These are phyloP conservation scores for Aphidoletes aphidimyza DNA, from an alignment of 2,888 invertebrate species.

Conservation along the genomic window DNA sequence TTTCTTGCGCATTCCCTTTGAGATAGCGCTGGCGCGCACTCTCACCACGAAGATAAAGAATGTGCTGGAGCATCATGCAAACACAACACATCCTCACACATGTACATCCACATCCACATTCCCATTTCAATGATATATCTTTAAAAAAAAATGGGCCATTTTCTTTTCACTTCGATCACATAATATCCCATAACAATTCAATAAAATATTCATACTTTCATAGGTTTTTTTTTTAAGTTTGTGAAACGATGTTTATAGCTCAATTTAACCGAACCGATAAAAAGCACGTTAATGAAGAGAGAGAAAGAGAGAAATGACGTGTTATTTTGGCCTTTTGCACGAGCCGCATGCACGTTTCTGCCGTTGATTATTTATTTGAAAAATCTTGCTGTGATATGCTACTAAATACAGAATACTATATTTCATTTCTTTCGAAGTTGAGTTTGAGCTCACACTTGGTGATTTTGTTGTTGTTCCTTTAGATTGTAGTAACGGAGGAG, in stretches of 20 bases:
- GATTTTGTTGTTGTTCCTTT: neutral
- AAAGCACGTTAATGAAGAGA: too few species aligned
- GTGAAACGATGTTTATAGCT: too few species aligned
- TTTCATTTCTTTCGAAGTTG: neutral
- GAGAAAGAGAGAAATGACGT: neutral
- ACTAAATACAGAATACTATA: constrained; percentile 35
- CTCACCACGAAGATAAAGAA: neutral
- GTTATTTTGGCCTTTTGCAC: constrained; percentile 19
- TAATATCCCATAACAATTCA: neutral
- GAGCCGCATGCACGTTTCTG: neutral
- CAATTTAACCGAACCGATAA: neutral
- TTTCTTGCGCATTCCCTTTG: neutral
- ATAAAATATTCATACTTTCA: too few species aligned
- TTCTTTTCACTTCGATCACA: neutral
- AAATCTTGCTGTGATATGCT: constrained; percentile 27
- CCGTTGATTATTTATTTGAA: neutral
- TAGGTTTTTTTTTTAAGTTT: too few species aligned
- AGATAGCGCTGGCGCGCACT: neutral
- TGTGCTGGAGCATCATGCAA: neutral
- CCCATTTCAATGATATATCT: too few species aligned
- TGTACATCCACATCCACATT: too few species aligned
- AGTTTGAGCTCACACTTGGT: neutral
- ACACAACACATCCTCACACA: too few species aligned
- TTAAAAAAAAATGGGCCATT: neutral
- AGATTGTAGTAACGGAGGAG: too few species aligned